Base-by-base conservation (phyloP, 2,113 vertebrate species). In the Phocoena phocoena region DNA sequence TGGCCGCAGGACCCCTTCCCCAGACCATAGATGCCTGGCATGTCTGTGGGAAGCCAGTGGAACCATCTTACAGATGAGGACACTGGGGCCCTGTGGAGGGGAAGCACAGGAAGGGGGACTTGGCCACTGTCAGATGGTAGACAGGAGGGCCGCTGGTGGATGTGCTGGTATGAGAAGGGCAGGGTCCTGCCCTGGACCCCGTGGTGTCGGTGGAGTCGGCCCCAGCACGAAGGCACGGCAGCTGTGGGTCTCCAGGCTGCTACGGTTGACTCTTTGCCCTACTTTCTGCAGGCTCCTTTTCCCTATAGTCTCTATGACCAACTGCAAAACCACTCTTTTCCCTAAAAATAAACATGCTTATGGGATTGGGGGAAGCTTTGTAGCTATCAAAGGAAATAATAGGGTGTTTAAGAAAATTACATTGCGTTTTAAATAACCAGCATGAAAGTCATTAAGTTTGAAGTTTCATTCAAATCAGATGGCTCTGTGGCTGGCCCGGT, bases 381-480 rank as follows among this genome's bases (percentile, higher is more conserved):
- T 98, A 97, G 96, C 98, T 98, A 98, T 98, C 20, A 53, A 98
- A 98, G 96, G 92, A 98, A 99, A 98, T 99, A 98, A 98, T 96
- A 98, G 98, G 96, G 95, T 98, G 97, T 97, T 98, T 97, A 98
- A 98, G 98, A 98, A 99, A 98, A 99, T 98, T 96, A 91, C 96
- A 97, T 98, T 96, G 97, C 95, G 74, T 97, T 98, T 98, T 98
- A 98, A 98, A 98, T 96, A 98, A 97, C 93, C 98, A 98, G 97
- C 98, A 98, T 93, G 96, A 98, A 98, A 98, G 97, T 98, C 92
- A 92, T 97, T 93, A 97, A 97, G 98, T 97, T 98, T 98, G 97
- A 98, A 97, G 97, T 97, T 98, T 99, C 98, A 98, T 99, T 98
- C 93, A 97, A 96, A 98, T 99, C 98, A 99, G 98, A 99, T 98